A percentile compares a stretch with the other conserved stretches of the same genome.
phyloP scores from a whole-genome alignment of 2,113 vertebrate species.

The Andinoacara biseriatus region DNA sequence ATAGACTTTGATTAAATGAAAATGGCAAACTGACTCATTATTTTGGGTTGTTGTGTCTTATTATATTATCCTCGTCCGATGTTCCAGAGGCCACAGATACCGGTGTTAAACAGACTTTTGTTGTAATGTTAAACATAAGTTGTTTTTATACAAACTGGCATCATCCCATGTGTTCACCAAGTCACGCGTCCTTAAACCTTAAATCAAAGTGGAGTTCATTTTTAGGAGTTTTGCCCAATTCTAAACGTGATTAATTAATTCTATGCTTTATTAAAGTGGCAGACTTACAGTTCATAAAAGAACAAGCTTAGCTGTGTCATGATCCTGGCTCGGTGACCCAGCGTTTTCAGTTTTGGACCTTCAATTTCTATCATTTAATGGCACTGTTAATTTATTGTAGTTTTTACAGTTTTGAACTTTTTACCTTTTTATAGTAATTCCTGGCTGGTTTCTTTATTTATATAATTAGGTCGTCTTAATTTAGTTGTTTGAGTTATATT shows the following conservation, averaged over 20 bases:
- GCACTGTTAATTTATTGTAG: too few relatives aligned
- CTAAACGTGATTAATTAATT: neutral
- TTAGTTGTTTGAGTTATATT: too few relatives aligned
- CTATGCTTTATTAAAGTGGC: neutral
- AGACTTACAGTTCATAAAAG: neutral
- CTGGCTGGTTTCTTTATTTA: too few relatives aligned
- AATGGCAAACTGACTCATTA: neutral
- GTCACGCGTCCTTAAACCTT: too few relatives aligned
- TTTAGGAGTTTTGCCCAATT: neutral
- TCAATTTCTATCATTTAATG: too few relatives aligned
- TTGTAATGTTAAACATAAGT: neutral
- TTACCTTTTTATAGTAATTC: too few relatives aligned
- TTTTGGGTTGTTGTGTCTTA: slow-evolving; percentile 13
- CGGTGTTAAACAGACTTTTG: neutral
- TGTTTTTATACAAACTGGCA: neutral
- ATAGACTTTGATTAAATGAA: slow-evolving; percentile 10
- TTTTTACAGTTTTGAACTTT: too few relatives aligned
- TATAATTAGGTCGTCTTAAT: too few relatives aligned
- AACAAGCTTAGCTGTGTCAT: too few relatives aligned
- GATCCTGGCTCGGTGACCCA: too few relatives aligned
- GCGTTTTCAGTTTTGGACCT: too few relatives aligned
- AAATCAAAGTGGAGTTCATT: too few relatives aligned
- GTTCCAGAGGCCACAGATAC: neutral
- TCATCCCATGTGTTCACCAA: neutral
- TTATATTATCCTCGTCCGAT: neutral